A percentile compares a stretch with the other conserved stretches of the same genome.
phyloP scores from a whole-genome alignment of 1,140 invertebrate species.

The Thalassaphorura encarpata region DNA sequence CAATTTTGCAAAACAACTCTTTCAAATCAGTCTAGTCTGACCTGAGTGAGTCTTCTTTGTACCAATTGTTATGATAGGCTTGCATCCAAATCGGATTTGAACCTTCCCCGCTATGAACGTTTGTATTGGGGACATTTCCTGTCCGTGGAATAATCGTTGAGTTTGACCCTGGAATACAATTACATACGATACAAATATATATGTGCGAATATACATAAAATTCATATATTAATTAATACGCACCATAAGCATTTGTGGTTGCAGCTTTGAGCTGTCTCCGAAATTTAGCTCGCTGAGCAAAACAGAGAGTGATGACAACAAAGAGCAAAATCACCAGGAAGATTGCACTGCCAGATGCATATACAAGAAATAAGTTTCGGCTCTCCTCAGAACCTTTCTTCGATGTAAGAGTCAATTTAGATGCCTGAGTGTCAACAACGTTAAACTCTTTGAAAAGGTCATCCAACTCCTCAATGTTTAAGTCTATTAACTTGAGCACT shows the following conservation, averaged over 20 bases:
- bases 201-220: no score
- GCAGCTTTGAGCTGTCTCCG: slow-evolving; percentile 81
- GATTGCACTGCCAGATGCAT: slow-evolving; percentile 66
- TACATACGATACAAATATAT: no score
- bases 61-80: slow-evolving; percentile 90
- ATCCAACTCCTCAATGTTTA: slow-evolving; percentile 81
- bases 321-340: slow-evolving; percentile 67
- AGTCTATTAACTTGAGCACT: slow-evolving; percentile 73
- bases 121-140: slow-evolving; percentile 77
- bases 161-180: slow-evolving; percentile 46
- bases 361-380: slow-evolving; percentile 48
- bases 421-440: slow-evolving; percentile 75
- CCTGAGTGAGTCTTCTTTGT: slow-evolving; percentile 67
- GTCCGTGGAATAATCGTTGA: slow-evolving; percentile 49
- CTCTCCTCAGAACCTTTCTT: slow-evolving; percentile 51
- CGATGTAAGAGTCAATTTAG: slow-evolving; percentile 34
- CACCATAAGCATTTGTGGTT: slow-evolving; percentile 83
- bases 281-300: slow-evolving; percentile 72
- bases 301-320: slow-evolving; percentile 63
- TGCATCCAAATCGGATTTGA: slow-evolving; percentile 93
- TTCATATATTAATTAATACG: slow-evolving; percentile 35
- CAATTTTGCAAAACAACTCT: background rate
- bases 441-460: slow-evolving; percentile 84
- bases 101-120: slow-evolving; percentile 84
- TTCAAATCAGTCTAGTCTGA: slow-evolving; percentile 34